Conservation (phyloP, 1,140 invertebrate species). For the Drosophila rhopaloa region DNA sequence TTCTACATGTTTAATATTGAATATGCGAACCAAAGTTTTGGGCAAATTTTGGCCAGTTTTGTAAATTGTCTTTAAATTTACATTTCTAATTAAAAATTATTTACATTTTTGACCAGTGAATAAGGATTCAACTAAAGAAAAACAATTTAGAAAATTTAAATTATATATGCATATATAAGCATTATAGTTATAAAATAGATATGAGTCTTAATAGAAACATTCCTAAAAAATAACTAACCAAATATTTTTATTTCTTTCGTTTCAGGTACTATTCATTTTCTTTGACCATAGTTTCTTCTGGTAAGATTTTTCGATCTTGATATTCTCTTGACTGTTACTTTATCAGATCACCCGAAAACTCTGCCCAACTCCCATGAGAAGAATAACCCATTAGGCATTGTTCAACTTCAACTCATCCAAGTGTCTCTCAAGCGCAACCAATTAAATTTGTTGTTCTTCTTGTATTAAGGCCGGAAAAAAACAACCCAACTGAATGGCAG, state of each 20-base stretch:
- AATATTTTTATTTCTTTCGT: conserved; percentile 19
- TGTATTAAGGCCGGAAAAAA: conserved; percentile 26
- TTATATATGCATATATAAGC: too few relatives aligned
- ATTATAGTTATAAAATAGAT: too few relatives aligned
- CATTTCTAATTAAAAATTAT: too few relatives aligned
- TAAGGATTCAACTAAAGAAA: not conserved
- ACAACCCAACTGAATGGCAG: conserved; percentile 4
- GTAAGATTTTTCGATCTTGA: conserved; percentile 37
- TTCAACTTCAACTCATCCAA: conserved; percentile 40
- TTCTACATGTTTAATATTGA: too few relatives aligned
- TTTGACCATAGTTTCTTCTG: not conserved
- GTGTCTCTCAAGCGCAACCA: conserved; percentile 75
- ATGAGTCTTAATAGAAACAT: too few relatives aligned
- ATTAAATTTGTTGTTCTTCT: conserved; percentile 70
- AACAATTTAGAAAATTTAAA: not conserved
- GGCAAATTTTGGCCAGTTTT: too few relatives aligned
- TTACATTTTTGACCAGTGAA: too few relatives aligned
- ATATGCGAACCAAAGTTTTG: too few relatives aligned
- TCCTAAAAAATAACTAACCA: not conserved
- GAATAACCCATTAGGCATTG: conserved; percentile 52
- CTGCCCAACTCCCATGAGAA: conserved; percentile 28
- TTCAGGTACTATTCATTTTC: conserved; percentile 22
- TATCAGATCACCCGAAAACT: conserved; percentile 19
- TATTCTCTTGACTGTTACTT: conserved; percentile 6
- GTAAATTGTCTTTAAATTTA: too few relatives aligned